These are phyloP conservation scores for Homarus americanus DNA, from an alignment of 1,140 invertebrate genomes.

Conservation along the genomic window DNA sequence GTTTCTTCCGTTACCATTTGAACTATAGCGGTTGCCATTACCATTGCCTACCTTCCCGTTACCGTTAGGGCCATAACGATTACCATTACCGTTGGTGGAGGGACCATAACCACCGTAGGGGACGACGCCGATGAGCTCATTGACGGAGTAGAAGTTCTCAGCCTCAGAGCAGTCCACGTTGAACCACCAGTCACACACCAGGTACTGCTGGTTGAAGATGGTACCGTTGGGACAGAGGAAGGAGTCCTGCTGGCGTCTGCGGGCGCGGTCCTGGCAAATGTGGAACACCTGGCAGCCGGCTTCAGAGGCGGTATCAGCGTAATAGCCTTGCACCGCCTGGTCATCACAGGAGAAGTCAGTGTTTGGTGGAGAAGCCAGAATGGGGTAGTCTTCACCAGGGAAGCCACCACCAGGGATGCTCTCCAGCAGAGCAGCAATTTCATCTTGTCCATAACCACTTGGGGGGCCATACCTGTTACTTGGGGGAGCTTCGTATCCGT, in stretches of 20 bases:
- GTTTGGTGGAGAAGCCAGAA: slow-evolving; percentile 76
- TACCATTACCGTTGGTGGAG: not conserved
- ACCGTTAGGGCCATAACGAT: not conserved
- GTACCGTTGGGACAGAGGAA: slow-evolving; percentile 82
- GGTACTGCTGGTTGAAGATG: slow-evolving; percentile 81
- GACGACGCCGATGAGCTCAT: slow-evolving; percentile 74
- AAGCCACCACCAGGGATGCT: slow-evolving; percentile 59
- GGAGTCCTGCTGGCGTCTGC: slow-evolving; percentile 76
- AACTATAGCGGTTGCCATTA: not conserved
- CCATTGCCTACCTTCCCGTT: not conserved
- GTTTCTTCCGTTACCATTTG: not conserved
- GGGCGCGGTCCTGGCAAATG: slow-evolving; percentile 80
- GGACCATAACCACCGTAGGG: not conserved
- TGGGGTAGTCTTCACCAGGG: slow-evolving; percentile 76
- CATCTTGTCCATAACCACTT: not conserved
- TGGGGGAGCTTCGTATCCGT: not conserved
- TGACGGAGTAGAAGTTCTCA: slow-evolving; percentile 78
- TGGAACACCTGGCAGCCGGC: slow-evolving; percentile 80
- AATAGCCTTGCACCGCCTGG: slow-evolving; percentile 74
- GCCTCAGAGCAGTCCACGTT: slow-evolving; percentile 80
- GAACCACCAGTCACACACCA: slow-evolving; percentile 83
- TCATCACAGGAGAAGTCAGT: slow-evolving; percentile 78
- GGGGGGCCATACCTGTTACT: not conserved
- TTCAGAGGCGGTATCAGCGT: slow-evolving; percentile 77
- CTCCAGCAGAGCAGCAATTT: slow-evolving; percentile 5